Evolutionary conservation across 2,797 vertebrate species (phyloP), one percentile per base, ranked within the genome.

Genomic region (Melanotaenia parkinsoni): DNA sequence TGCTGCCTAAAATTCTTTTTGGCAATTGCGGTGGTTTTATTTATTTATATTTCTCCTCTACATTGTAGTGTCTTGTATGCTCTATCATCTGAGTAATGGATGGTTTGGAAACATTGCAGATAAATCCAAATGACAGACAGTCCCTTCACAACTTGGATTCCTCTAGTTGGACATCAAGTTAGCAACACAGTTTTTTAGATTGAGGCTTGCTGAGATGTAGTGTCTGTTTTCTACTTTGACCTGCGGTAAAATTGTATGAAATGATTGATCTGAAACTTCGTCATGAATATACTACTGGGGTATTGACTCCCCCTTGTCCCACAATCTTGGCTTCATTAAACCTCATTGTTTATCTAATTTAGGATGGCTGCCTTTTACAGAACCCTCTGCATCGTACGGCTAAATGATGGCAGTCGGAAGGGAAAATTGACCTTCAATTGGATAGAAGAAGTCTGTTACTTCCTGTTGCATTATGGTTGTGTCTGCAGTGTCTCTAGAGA

Each of bases 361-460:
- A 86, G 83, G 57, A 76, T 24, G 75, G 62, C 82, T 89, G 86
- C 74, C 80, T 88, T 88, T 87, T 81, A 86, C 88, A 89, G 88
- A 90, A 62, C 68, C 88, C 76, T 82, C 74, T 69, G 78, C n/a
- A 85, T 88, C 51, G 16, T 75, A 85, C 84, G 86, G 84, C 74
- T 90, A 78, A 88, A 86, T 92, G 89, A 94, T 92, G 88, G 75
- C 76, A 80, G 81, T 89, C 85, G 87, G 90, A 93, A 92, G 73
- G 69, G 82, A 86, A 91, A 88, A 94, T 91, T 88, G 83, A 88
- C 80, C 81, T 76, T 89, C 89, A 92, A 91, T 93, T 92, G 76
- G 84, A 91, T 93, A 89, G 86, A 93, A 88, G 86, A 70, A 60
- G 79, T 73, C 84, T 84, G 78, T 85, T 87, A 85, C 80, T 92